phyloP scores from a whole-genome alignment of 2,113 vertebrate species.

The Oenanthe melanoleuca region DNA sequence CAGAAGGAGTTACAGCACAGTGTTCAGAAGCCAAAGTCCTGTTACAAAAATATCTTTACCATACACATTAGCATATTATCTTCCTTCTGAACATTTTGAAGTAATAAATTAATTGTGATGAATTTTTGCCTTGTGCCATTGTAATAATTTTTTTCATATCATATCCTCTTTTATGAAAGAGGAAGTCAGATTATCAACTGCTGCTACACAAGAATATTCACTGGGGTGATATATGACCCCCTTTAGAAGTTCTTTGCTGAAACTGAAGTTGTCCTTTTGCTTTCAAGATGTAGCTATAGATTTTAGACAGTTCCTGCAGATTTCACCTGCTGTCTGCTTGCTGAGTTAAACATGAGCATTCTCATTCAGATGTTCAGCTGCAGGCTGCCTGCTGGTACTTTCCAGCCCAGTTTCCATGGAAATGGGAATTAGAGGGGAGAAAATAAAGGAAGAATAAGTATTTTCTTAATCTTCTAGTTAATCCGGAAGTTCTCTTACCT shows the following conservation, averaged over 20 bases:
- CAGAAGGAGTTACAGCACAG: neutral
- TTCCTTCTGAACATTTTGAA: neutral
- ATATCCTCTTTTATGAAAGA: neutral
- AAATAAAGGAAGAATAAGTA: slow-evolving; percentile 43
- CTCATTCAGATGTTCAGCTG: slow-evolving; percentile 61
- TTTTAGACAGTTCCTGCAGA: slow-evolving; percentile 26
- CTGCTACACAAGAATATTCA: neutral
- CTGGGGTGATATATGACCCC: neutral
- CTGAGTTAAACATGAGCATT: slow-evolving; percentile 44
- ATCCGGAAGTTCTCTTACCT: slow-evolving; percentile 23
- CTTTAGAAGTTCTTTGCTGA: neutral
- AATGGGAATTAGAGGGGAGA: slow-evolving; percentile 51
- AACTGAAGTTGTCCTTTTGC: slow-evolving; percentile 6
- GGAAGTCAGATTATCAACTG: neutral
- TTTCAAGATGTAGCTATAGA: slow-evolving; percentile 11
- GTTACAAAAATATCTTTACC: neutral
- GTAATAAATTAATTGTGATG: neutral
- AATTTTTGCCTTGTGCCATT: neutral
- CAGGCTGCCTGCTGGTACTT: slow-evolving; percentile 61
- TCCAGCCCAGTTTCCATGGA: slow-evolving; percentile 66
- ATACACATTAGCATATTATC: neutral
- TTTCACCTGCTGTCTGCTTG: slow-evolving; percentile 61
- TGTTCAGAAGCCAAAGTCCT: neutral
- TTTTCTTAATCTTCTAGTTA: slow-evolving; percentile 57
- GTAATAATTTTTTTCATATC: neutral